Evolutionary conservation across 2,113 vertebrate genomes (phyloP).

Genomic region (Ageneiosus marmoratus): DNA sequence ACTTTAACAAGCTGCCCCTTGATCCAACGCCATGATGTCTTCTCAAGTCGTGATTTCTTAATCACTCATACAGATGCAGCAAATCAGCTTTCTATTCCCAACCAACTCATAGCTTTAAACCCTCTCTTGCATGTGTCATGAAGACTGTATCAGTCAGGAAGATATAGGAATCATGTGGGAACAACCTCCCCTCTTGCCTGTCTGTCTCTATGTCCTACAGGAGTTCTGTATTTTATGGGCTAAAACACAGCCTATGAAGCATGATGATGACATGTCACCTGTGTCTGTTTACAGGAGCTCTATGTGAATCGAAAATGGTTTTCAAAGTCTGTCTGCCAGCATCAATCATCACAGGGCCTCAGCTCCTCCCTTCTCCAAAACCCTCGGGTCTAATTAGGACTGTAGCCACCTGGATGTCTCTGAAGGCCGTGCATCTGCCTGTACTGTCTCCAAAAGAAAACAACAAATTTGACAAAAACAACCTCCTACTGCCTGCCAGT

Average conservation of each 20-base stretch:
- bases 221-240: slow-evolving; percentile 28
- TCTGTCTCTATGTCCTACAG: background rate
- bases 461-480: slow-evolving; percentile 54
- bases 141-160: background rate
- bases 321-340: slow-evolving; percentile 38
- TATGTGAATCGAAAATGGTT: slow-evolving; percentile 28
- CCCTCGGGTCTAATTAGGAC: slow-evolving; percentile 53
- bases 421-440: slow-evolving; percentile 31
- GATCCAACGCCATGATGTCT: background rate
- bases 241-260: slow-evolving; percentile 48
- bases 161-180: background rate
- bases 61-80: background rate
- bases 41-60: slow-evolving; percentile 1
- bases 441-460: slow-evolving; percentile 42
- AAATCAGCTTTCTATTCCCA: background rate
- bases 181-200: background rate
- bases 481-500: slow-evolving; percentile 45
- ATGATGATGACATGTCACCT: slow-evolving; percentile 39
- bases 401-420: slow-evolving; percentile 55
- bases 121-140: background rate
- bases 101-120: background rate
- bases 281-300: background rate
- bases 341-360: slow-evolving; percentile 32
- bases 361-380: slow-evolving; percentile 44
- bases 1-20: background rate